These are phyloP conservation scores for Stegodyphus mimosarum DNA, from an alignment of 1,140 invertebrate species.

Conservation along the genomic window DNA sequence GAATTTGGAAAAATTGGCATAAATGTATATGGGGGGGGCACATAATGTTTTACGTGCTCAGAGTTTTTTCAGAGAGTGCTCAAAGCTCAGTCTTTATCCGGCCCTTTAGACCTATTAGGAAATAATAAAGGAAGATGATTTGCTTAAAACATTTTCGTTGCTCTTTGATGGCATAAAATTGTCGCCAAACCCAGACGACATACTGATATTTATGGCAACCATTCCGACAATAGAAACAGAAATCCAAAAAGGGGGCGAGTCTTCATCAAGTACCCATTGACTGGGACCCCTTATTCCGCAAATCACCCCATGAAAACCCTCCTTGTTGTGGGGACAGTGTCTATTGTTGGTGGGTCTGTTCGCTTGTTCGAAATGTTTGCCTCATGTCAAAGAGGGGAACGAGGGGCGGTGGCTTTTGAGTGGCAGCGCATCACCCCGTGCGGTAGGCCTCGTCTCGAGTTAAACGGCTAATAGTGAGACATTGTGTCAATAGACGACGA, in stretches of 20 bases:
- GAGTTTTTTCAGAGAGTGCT: no score
- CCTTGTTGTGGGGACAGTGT: conserved; percentile 8
- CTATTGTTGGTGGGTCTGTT: neutral
- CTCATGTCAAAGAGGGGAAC: conserved; percentile 11
- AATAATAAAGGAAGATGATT: no score
- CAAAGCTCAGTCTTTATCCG: no score
- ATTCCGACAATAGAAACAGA: neutral
- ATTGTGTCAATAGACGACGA: no score
- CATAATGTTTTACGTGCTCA: no score
- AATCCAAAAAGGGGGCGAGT: neutral
- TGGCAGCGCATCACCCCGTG: neutral
- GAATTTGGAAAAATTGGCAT: no score
- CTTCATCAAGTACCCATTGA: conserved; percentile 29
- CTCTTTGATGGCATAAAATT: neutral
- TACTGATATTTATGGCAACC: neutral
- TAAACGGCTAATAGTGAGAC: no score
- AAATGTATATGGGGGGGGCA: no score
- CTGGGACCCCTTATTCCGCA: neutral
- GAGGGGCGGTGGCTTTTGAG: conserved; percentile 5
- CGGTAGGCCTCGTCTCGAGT: no score
- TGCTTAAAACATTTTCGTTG: no score
- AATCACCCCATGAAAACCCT: neutral
- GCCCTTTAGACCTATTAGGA: no score
- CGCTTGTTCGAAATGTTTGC: conserved; percentile 11
- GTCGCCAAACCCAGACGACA: neutral